Percentiles rank a stretch among this genome's conserved stretches.
phyloP scores from a whole-genome alignment of 2,888 invertebrate species.

The Andrena hattorfiana region DNA sequence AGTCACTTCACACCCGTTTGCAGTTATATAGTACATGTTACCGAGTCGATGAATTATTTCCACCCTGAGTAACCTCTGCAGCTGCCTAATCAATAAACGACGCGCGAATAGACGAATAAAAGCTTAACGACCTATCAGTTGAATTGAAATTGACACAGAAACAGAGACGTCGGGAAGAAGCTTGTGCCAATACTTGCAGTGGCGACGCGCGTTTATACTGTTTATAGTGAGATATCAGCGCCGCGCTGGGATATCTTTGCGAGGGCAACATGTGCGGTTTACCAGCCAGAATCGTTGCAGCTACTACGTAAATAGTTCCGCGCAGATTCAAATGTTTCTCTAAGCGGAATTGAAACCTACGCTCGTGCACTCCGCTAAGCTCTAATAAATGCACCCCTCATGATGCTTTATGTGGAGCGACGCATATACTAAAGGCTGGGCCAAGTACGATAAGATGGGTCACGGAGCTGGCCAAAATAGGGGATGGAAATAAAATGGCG shows the following conservation, averaged over 20 bases:
- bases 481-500: neutral
- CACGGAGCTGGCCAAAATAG: neutral
- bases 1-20: too few relatives aligned
- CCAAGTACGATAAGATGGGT: slow-evolving; percentile 12
- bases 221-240: neutral
- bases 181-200: too few relatives aligned
- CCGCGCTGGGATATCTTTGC: neutral
- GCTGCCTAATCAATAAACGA: too few relatives aligned
- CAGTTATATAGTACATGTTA: too few relatives aligned
- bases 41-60: too few relatives aligned
- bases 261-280: slow-evolving; percentile 20
- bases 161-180: too few relatives aligned
- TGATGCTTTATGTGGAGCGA: neutral
- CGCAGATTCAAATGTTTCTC: slow-evolving; percentile 29
- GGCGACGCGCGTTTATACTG: slow-evolving; percentile 19
- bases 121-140: too few relatives aligned
- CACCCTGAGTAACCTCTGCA: too few relatives aligned
- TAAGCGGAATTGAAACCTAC: slow-evolving; percentile 26
- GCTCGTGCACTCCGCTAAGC: slow-evolving; percentile 1
- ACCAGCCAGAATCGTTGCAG: slow-evolving; percentile 17
- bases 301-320: slow-evolving; percentile 37
- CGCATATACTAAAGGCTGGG: neutral
- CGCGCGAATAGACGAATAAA: too few relatives aligned
- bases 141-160: too few relatives aligned
- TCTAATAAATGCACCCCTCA: slow-evolving; percentile 11